Conservation (phyloP, 2,113 vertebrate species). For the Pterocles burchelli region DNA sequence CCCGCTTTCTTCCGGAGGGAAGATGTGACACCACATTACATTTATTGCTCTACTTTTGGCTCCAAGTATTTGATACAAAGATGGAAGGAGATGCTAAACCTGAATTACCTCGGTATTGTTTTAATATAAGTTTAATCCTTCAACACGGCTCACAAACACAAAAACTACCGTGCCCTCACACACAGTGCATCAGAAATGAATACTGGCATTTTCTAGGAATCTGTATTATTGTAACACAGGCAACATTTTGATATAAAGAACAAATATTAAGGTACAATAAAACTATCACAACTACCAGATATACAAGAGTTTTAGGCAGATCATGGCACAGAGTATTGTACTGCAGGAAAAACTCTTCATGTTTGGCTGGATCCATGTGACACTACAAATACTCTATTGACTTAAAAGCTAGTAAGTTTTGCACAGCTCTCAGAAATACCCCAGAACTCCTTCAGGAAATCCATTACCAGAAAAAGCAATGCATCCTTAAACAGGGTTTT, state of each 20-base stretch:
- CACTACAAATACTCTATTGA: background rate
- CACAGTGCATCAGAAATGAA: background rate
- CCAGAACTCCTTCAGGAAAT: background rate
- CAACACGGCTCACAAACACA: background rate
- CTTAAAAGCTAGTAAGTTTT: background rate
- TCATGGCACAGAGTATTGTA: background rate
- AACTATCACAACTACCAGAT: background rate
- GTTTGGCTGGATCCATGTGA: background rate
- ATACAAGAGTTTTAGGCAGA: background rate
- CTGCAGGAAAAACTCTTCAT: background rate
- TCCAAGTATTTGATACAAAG: background rate
- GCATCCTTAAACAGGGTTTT: background rate
- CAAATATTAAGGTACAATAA: background rate
- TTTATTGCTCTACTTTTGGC: background rate
- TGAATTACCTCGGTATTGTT: background rate
- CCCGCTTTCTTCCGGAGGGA: too few species aligned
- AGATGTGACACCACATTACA: background rate
- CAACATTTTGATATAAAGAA: background rate
- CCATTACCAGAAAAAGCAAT: background rate
- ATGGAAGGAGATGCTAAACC: background rate
- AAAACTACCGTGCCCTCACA: background rate
- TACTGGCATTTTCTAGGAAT: background rate
- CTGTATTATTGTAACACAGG: background rate
- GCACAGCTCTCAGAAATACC: background rate
- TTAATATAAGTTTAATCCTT: background rate